Percentiles rank a stretch among this genome's conserved stretches.
Evolutionary conservation across 2,888 invertebrate genomes (phyloP).

Genomic region (Metallyticus violacea): DNA sequence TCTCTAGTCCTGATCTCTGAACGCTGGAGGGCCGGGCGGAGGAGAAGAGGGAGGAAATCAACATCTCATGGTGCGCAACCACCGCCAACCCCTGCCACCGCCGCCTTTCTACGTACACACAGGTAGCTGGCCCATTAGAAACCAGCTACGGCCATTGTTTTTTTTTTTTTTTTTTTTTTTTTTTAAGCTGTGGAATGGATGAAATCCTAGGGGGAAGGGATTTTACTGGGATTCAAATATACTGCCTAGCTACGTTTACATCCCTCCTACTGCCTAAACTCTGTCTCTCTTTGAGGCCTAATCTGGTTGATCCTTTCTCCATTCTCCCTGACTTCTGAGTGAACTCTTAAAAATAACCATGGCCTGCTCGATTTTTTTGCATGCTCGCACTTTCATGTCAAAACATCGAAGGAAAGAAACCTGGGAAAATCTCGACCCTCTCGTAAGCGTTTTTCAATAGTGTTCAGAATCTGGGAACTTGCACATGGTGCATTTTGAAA

Average conservation of each 20-base stretch:
- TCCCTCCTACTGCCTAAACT: background rate
- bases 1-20: background rate
- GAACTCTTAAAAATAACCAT: background rate
- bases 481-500: background rate
- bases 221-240: background rate
- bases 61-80: background rate
- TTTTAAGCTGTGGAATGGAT: background rate
- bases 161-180: background rate
- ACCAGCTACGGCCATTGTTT: background rate
- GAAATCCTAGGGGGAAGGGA: background rate
- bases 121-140: background rate
- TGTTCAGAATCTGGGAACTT: background rate
- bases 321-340: background rate
- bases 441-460: background rate
- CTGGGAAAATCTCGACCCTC: background rate
- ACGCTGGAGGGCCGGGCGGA: background rate
- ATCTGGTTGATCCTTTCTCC: background rate
- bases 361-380: background rate
- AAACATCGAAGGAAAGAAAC: background rate
- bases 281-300: background rate
- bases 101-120: background rate
- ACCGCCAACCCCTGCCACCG: background rate
- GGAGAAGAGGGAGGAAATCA: background rate
- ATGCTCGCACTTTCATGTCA: background rate
- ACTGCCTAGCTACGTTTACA: background rate